These are phyloP conservation scores for Aplysina aerophoba DNA, from an alignment of 37 sponge, comb jelly and placozoan genomes.

Conservation along the genomic window DNA sequence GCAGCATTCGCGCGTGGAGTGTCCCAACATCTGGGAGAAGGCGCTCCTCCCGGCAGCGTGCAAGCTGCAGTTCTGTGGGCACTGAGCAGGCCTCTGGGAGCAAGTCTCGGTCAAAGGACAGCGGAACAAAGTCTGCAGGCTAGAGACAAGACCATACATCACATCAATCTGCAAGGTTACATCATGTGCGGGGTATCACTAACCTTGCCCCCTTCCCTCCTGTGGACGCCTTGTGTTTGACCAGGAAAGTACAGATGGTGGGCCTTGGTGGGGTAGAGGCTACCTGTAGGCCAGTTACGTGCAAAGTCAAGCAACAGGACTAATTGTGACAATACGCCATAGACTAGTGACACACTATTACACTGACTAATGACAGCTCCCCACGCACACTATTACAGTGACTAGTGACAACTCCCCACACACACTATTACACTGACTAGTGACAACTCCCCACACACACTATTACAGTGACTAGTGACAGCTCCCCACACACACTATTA, in stretches of 20 bases:
- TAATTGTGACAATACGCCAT: too few species aligned
- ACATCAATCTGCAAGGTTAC: not conserved
- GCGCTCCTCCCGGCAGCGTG: conserved; percentile 59
- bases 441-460: too few species aligned
- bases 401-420: too few species aligned
- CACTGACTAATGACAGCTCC: too few species aligned
- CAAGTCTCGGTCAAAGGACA: conserved; percentile 13
- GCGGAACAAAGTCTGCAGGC: conserved; percentile 16
- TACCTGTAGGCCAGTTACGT: too few species aligned
- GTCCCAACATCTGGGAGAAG: conserved; percentile 72
- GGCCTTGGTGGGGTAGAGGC: not conserved
- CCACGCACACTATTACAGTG: too few species aligned
- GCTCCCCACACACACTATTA: too few species aligned
- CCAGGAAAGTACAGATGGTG: not conserved
- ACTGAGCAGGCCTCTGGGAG: not conserved
- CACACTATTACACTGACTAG: too few species aligned
- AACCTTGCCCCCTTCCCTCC: not conserved
- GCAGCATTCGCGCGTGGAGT: conserved; percentile 74
- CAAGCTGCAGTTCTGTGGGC: conserved; percentile 4
- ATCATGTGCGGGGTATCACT: not conserved
- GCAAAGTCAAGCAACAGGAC: too few species aligned
- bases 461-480: too few species aligned
- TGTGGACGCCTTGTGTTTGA: not conserved
- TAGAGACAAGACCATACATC: not conserved
- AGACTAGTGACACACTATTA: too few species aligned